Percentiles rank a stretch among this genome's conserved stretches.
Evolutionary conservation across 2,888 invertebrate species (phyloP).

Genomic region (Thymelicus sylvestris): DNA sequence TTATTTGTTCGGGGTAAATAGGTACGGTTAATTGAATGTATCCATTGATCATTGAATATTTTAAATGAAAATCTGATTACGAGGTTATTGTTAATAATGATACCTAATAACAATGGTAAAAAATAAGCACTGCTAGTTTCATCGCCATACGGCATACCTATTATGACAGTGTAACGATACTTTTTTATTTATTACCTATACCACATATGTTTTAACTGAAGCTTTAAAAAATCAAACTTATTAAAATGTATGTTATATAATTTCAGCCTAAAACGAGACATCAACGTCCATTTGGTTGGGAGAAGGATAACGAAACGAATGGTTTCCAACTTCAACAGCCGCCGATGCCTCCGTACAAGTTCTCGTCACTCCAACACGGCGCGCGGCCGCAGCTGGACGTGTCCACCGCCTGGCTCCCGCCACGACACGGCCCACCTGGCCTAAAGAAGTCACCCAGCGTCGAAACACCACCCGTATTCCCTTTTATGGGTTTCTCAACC

Average conservation of each 20-base stretch:
- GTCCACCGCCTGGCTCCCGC: conserved; percentile 74
- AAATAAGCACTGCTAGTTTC: too few relatives aligned
- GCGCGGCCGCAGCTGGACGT: conserved; percentile 66
- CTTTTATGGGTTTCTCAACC: conserved; percentile 80
- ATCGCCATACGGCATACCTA: too few relatives aligned
- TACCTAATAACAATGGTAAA: too few relatives aligned
- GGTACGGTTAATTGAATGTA: too few relatives aligned
- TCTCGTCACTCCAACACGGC: conserved; percentile 88
- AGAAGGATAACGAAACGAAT: conserved; percentile 77
- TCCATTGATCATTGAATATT: too few relatives aligned
- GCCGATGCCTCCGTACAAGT: conserved; percentile 86
- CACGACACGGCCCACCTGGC: conserved; percentile 58
- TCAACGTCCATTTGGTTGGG: conserved; percentile 91
- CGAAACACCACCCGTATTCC: conserved; percentile 75
- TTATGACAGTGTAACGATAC: too few relatives aligned
- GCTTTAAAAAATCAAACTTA: background rate
- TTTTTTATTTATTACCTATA: too few relatives aligned
- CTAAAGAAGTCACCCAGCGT: conserved; percentile 73
- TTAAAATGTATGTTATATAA: background rate
- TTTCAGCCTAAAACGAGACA: conserved; percentile 90
- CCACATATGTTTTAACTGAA: conserved; percentile 7
- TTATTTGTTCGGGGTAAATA: too few relatives aligned
- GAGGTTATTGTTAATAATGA: too few relatives aligned
- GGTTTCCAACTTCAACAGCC: conserved; percentile 82
- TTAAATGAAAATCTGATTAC: too few relatives aligned